These are phyloP conservation scores for Lamellibrachia columna DNA, from an alignment of 2,888 invertebrate species.

Conservation along the genomic window DNA sequence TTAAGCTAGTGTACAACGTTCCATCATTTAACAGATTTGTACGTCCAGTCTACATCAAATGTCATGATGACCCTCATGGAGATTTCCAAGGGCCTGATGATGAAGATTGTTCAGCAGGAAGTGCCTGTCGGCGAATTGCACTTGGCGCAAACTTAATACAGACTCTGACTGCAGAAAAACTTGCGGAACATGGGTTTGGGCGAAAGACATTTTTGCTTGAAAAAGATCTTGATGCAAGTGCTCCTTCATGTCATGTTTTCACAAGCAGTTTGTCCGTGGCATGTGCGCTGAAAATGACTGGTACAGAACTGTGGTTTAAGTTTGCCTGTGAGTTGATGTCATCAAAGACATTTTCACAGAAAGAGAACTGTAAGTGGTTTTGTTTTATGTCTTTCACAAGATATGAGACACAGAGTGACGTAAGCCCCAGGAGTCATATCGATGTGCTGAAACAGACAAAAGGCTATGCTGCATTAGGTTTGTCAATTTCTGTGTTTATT, in stretches of 20 bases:
- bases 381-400: constrained; percentile 87
- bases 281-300: constrained; percentile 78
- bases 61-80: constrained; percentile 79
- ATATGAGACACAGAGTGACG: constrained; percentile 56
- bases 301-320: constrained; percentile 84
- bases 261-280: constrained; percentile 77
- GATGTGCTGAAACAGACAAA: constrained; percentile 65
- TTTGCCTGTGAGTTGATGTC: constrained; percentile 86
- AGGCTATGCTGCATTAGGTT: constrained; percentile 89
- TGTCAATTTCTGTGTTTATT: constrained; percentile 29
- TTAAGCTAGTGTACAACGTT: constrained; percentile 48
- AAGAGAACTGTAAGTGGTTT: constrained; percentile 79
- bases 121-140: constrained; percentile 80
- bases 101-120: constrained; percentile 75
- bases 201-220: constrained; percentile 85
- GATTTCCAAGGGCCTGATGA: constrained; percentile 77
- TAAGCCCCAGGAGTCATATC: constrained; percentile 68
- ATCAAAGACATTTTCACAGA: constrained; percentile 66
- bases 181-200: constrained; percentile 80
- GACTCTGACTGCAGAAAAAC: constrained; percentile 85
- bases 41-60: constrained; percentile 82
- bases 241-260: constrained; percentile 77
- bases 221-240: constrained; percentile 71
- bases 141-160: constrained; percentile 83
- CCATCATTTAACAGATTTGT: constrained; percentile 69